Base-by-base conservation (phyloP, 2,113 vertebrate genomes). In the Barnardius zonarius region DNA sequence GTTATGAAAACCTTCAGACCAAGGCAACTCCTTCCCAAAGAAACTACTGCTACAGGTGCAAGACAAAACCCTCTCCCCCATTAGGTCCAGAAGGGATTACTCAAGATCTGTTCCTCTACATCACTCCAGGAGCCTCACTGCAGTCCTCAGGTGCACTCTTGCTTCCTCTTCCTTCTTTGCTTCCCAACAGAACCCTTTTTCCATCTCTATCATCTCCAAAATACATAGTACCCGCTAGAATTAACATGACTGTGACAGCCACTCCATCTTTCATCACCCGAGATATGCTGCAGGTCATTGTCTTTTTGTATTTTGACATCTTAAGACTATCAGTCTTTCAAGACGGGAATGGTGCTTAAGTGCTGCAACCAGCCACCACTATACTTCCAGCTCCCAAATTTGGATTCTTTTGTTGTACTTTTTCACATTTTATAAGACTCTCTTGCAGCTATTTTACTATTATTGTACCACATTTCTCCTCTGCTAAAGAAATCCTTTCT, bases 161-260 rank as follows among this genome's bases (percentile, higher is more conserved):
- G 55, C n/a, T 61, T 78, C 51, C 7, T 31, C 57, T 48, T 39
- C 23, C n/a, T 82, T 31, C 15, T 77, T 33, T 83, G 10, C 24
- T 85, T 64, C 41, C 28, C 25, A 39, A 69, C 19, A 48, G 72
- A 62, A 59, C 5, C 2, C 14, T 48, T 83, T 76, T 70, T 72
- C 59, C n/a, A 81, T 15, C 25, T 52, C 78, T 24, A 19, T 46
- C 11, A 62, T 41, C 51, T 55, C 30, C 74, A 68, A 91, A 94
- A 63, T 48, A 78, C 1, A 2, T 77, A 88, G 55, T 37, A 77
- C 14, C 7, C 0, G 0, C 6, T 28, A 64, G 55, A 90, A 83
- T 39, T 46, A 86, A 90, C 13, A 77, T 0, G 5, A 49, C 39
- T 59, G 17, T 74, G 72, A 90, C 85, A 86, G 33, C 11, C 51